Evolutionary conservation across 53 echinoderm and acorn worm species (phyloP), one percentile per base, ranked within the genome.

Genomic region (Stichopus horrens): DNA sequence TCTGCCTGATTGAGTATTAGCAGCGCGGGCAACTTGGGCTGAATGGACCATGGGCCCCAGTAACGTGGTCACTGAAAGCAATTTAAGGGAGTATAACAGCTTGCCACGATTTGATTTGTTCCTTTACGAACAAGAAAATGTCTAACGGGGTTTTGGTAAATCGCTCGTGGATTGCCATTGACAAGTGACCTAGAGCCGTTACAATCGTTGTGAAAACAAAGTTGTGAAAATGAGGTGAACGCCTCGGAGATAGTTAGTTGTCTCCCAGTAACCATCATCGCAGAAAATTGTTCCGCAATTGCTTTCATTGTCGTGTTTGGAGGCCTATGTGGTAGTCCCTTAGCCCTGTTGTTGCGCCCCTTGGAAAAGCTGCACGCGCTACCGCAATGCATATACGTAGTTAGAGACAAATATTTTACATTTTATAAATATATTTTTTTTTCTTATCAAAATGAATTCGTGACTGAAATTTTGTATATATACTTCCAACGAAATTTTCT

Each of bases 1-100:
- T 87, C 74, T 55, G 87, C 87, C 87, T 87, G 87, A 87, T 87
- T 87, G 87, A 87, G 87, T 87, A 87, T 87, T 87, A 87, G 87
- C 87, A 87, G 75, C 23, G 87, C 74, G 87, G 87, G 87, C 87
- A 87, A 57, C 87, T 5, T 37, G 66, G 68, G 85, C 16, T 57
- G n/a, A 16, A 19, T n/a, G 71, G 13, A 52, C 65, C 66, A 85
- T 65, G 85, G 66, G 66, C 63, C 66, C 18, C 18, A 68, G 5
- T 68, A 68, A 37, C 37, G 37, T 37, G 37, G 37, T 37, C 37
- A 37, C 37, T 37, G 37, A 37, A 37, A 37, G 37, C 37, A 37
- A 37, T 37, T 37, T 37, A 37, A 37, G 37, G 37, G 37, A 37
- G 37, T 37, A 0, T 37, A 37, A 37, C 1, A 37, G 2, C 37